Conservation (phyloP, 2,797 vertebrate species). For the Tangara arthus region DNA sequence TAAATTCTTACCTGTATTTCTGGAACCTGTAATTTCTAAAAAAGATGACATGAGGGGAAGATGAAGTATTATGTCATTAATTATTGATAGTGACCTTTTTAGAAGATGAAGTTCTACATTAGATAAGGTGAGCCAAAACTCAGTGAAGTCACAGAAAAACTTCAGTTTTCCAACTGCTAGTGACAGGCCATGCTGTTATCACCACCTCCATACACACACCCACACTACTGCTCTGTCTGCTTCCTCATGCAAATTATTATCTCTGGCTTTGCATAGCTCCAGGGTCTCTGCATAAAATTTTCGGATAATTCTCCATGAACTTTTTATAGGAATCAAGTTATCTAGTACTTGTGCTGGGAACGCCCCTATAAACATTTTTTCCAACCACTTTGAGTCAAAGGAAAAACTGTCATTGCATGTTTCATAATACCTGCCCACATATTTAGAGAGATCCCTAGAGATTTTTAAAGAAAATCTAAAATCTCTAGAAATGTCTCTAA, state of each 20-base stretch:
- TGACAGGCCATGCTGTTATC: not conserved
- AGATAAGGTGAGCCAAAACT: not conserved
- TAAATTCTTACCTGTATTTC: not conserved
- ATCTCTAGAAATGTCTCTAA: not conserved
- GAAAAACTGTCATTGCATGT: not conserved
- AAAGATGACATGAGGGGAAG: not conserved
- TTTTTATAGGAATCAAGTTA: not conserved
- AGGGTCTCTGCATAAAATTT: not conserved
- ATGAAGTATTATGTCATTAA: not conserved
- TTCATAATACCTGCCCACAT: not conserved
- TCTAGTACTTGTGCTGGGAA: fast-evolving
- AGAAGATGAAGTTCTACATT: not conserved
- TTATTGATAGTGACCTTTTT: not conserved
- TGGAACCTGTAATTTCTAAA: not conserved
- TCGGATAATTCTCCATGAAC: not conserved
- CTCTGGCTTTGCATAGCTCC: not conserved
- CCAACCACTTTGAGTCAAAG: not conserved
- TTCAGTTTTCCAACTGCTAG: not conserved
- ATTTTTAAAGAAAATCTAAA: not conserved
- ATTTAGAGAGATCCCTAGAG: not conserved
- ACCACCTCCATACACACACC: not conserved
- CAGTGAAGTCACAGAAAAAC: not conserved
- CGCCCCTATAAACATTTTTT: not conserved
- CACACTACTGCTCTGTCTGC: not conserved
- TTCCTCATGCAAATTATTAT: not conserved